Base-by-base conservation (phyloP, 2,888 invertebrate genomes). In the Biston stratarius region DNA sequence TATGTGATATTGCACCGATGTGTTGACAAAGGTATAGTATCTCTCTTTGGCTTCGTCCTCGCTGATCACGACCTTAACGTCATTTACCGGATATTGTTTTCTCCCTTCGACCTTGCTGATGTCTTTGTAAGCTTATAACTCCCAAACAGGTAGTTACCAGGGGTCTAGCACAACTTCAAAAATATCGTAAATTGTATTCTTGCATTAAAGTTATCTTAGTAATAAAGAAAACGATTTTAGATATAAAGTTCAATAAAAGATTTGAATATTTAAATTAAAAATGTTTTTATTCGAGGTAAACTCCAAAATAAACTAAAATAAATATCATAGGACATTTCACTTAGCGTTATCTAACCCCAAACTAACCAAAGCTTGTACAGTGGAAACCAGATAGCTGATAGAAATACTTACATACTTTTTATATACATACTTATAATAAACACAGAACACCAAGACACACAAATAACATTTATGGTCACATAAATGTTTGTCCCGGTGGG, bases 81-180 rank as follows among this genome's bases (percentile, higher is more conserved):
- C 59, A 59, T 12, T 49, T 59, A 40, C 44, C 67, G 63, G 60
- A 68, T 59, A 68, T 68, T 61, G 67, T 68, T 68, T 68, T 68
- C 67, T 67, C 63, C 60, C 33, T 59, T 45, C 56, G 63, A 42
- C 67, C 67, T 68, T 68, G 60, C 49, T 59, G 60, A 60, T 49
- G 49, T 60, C 59, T 60, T 60, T n/a, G 51, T 63, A 64, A 64
- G 49, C 42, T 49, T 49, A 48, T 40, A 49, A 49, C 49, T 60
- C 47, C 59, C 40, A 56, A 61, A 56, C 52, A 59, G 62, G 63
- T n/a, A n/a, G n/a, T 63, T 36, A 36, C 34, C 38, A 24, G 11
- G 24, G 42, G 24, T 11, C 40, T 55, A 55, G 12, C 47, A 47
- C 15, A 34, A 9, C 51, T 2, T 33, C 10, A 45, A n/a, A 47